Percentiles rank a stretch among this genome's conserved stretches.
These are phyloP conservation scores for Antrozous pallidus DNA, from an alignment of 2,797 vertebrate genomes.

Conservation along the genomic window DNA sequence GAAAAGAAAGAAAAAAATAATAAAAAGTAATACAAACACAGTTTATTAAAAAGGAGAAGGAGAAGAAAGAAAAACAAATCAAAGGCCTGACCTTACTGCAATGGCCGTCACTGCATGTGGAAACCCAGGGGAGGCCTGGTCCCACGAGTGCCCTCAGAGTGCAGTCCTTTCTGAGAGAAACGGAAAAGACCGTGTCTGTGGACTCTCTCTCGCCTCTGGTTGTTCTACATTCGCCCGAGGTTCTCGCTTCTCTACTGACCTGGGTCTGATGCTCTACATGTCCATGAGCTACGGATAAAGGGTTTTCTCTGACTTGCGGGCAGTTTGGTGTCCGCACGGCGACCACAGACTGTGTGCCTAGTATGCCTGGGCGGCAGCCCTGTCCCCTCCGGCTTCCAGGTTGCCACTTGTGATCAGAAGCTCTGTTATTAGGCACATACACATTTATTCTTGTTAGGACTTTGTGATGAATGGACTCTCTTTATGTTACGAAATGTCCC, in stretches of 20 bases:
- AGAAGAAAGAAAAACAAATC: not conserved
- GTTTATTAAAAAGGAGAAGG: too few species aligned
- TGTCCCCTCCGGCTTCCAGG: not conserved
- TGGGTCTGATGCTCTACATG: too few species aligned
- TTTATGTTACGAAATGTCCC: not conserved
- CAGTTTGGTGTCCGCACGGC: fast-evolving
- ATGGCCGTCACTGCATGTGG: fast-evolving
- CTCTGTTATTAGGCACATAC: not conserved
- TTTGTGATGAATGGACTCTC: not conserved
- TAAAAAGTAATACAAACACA: too few species aligned
- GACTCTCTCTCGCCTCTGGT: not conserved
- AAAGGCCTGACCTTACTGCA: fast-evolving
- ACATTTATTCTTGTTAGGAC: not conserved
- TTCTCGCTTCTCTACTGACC: not conserved
- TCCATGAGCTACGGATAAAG: too few species aligned
- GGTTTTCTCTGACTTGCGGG: not conserved
- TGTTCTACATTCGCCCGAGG: too few species aligned
- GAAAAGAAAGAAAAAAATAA: too few species aligned
- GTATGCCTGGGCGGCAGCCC: fast-evolving
- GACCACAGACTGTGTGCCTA: fast-evolving
- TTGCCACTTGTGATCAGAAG: fast-evolving
- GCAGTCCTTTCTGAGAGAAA: not conserved
- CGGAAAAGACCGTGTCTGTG: not conserved
- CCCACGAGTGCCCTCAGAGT: not conserved
- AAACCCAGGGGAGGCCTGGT: too few species aligned